Percentiles rank a stretch among this genome's conserved stretches.
phyloP scores from a whole-genome alignment of 2,888 invertebrate species.

The Linnaemya tessellans region DNA sequence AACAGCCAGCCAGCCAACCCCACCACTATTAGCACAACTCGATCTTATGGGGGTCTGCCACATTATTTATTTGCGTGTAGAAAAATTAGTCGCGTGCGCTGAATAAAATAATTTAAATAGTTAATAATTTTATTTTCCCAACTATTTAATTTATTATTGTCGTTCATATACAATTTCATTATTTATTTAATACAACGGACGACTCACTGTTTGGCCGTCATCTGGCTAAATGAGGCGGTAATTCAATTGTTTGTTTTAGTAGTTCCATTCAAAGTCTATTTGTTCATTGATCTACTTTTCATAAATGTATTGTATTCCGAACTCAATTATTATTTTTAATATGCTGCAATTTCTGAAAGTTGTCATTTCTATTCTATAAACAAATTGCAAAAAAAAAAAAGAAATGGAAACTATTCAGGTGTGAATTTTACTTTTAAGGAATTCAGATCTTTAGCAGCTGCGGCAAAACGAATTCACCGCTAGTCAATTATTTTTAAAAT shows the following conservation, averaged over 20 bases:
- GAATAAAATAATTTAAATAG: constrained; percentile 46
- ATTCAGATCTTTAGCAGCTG: not conserved
- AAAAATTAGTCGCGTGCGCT: constrained; percentile 28
- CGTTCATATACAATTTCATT: not conserved
- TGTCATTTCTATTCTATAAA: not conserved
- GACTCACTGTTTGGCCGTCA: not conserved
- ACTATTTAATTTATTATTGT: constrained; percentile 49
- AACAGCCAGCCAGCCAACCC: no score
- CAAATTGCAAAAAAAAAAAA: not conserved
- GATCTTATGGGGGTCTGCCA: not conserved
- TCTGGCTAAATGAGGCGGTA: constrained; percentile 19
- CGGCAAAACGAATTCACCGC: not conserved
- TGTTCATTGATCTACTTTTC: constrained; percentile 31
- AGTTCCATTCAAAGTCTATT: constrained; percentile 19
- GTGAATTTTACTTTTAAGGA: not conserved
- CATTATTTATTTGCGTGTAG: not conserved
- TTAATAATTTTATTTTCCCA: constrained; percentile 23
- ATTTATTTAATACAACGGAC: constrained; percentile 13
- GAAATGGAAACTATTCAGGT: not conserved
- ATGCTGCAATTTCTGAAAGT: not conserved
- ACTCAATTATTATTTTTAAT: not conserved
- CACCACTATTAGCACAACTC: no score
- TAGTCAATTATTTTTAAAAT: not conserved
- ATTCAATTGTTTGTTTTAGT: constrained; percentile 15
- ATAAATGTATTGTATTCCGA: not conserved